Conservation (phyloP, 1,140 invertebrate genomes). For the Drosophila chauvacae region DNA sequence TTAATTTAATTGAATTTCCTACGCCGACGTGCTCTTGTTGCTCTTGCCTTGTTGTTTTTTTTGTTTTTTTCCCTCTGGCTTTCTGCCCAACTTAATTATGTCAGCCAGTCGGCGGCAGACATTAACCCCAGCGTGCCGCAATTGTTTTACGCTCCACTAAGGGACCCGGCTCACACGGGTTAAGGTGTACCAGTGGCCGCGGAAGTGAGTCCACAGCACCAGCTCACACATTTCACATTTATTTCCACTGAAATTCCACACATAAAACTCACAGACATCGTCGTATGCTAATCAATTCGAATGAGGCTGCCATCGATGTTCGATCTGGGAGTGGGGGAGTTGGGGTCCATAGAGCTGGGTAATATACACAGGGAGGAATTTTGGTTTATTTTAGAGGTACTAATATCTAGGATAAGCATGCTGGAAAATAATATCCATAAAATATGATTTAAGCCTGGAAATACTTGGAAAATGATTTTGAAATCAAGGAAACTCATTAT, state of each 20-base stretch:
- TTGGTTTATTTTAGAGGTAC: too few relatives aligned
- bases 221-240: conserved; percentile 10
- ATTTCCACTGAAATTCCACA: conserved; percentile 28
- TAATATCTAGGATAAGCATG: too few relatives aligned
- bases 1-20: conserved; percentile 68
- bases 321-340: conserved; percentile 9
- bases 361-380: not conserved
- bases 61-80: not conserved
- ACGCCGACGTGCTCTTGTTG: conserved; percentile 34
- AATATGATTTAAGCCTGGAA: too few relatives aligned
- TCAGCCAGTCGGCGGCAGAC: conserved; percentile 46
- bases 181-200: conserved; percentile 2
- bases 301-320: conserved; percentile 39
- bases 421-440: too few relatives aligned
- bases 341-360: not conserved
- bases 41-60: too few relatives aligned
- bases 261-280: conserved; percentile 18
- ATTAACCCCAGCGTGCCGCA: conserved; percentile 43
- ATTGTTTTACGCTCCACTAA: conserved; percentile 45
- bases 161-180: conserved; percentile 32
- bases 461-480: too few relatives aligned
- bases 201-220: conserved; percentile 12
- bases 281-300: conserved; percentile 63
- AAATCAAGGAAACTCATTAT: too few relatives aligned
- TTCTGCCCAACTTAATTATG: conserved; percentile 63